Conservation (phyloP, 2,797 vertebrate genomes). For the Carcharodon carcharias region DNA sequence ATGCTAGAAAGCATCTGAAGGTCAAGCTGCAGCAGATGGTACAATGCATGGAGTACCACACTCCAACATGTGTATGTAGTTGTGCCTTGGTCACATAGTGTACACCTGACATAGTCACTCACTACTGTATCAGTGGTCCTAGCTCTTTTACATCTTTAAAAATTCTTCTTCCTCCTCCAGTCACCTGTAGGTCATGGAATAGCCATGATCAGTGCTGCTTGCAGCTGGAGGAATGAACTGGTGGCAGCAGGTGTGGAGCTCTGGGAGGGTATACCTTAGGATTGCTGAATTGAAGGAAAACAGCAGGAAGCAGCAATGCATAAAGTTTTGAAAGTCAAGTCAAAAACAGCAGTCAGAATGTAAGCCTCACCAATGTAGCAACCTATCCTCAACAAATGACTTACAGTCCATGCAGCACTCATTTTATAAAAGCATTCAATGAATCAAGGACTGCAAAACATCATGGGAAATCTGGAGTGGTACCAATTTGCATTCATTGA, state of each 20-base stretch:
- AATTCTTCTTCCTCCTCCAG: neutral
- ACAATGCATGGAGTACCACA: neutral
- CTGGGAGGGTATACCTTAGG: neutral
- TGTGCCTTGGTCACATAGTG: neutral
- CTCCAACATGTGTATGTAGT: neutral
- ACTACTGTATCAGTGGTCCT: neutral
- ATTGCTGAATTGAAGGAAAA: neutral
- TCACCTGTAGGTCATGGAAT: neutral
- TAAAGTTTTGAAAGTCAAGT: neutral
- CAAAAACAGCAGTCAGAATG: neutral
- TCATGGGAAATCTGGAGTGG: neutral
- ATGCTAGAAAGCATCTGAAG: neutral
- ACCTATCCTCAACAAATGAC: neutral
- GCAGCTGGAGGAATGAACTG: neutral
- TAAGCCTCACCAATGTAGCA: neutral
- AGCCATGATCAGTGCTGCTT: neutral
- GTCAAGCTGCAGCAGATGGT: neutral
- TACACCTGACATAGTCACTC: neutral
- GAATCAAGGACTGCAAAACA: neutral
- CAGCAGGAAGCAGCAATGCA: neutral
- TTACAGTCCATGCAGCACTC: neutral
- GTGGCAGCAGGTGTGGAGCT: neutral
- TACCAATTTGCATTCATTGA: slow-evolving; percentile 19
- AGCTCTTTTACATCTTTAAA: neutral
- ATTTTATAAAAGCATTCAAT: neutral